phyloP scores from a whole-genome alignment of 2,113 vertebrate genomes.

The Hipposideros armiger region DNA sequence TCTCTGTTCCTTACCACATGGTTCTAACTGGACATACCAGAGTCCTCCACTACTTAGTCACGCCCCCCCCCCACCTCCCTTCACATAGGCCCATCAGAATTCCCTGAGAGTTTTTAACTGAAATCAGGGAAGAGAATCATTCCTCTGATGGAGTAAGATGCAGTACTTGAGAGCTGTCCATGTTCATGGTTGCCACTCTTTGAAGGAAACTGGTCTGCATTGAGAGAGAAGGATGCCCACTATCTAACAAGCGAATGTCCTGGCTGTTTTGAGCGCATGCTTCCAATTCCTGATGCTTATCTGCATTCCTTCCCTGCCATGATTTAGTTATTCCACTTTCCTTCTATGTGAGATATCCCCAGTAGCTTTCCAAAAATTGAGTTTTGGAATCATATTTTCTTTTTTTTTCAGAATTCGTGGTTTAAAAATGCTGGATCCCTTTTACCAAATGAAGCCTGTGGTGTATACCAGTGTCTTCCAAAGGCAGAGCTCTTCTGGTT shows the following conservation, averaged over 20 bases:
- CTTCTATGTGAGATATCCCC: neutral
- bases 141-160: neutral
- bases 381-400: too few species aligned
- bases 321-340: neutral
- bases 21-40: neutral
- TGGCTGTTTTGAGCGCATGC: neutral
- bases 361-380: neutral
- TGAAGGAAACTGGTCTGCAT: neutral
- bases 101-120: neutral
- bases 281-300: neutral
- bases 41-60: neutral
- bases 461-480: neutral
- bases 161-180: neutral
- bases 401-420: conserved; percentile 4
- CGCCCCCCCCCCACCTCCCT: neutral
- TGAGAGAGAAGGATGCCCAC: neutral
- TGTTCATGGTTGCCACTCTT: neutral
- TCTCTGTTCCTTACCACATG: neutral
- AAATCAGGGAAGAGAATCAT: neutral
- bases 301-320: neutral
- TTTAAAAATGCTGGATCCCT: neutral
- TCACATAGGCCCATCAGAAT: neutral
- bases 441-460: neutral
- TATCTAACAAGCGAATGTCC: neutral
- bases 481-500: neutral